These are phyloP conservation scores for Chelidonichthys spinosus DNA, from an alignment of 2,797 vertebrate genomes.

Conservation along the genomic window DNA sequence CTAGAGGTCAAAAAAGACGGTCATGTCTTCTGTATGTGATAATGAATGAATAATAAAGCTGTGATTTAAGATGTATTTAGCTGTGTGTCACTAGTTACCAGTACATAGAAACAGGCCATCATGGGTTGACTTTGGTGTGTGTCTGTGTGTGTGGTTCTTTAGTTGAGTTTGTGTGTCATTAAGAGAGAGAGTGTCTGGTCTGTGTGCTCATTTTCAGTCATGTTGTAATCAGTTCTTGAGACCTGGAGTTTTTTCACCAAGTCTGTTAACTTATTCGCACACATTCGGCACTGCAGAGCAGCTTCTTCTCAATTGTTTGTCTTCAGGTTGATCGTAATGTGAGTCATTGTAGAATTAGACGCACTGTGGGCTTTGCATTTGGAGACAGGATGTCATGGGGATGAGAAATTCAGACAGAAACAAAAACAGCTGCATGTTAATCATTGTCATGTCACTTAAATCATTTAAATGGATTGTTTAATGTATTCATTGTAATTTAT, in stretches of 20 bases:
- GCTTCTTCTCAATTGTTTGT: slow-evolving; percentile 30
- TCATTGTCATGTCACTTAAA: neutral
- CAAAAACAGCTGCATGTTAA: neutral
- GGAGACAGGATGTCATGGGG: slow-evolving; percentile 41
- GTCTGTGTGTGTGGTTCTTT: slow-evolving; percentile 31
- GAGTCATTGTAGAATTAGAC: slow-evolving; percentile 7
- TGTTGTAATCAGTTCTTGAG: slow-evolving; percentile 19
- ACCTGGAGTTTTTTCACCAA: slow-evolving; percentile 24
- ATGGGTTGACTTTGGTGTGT: slow-evolving; percentile 11
- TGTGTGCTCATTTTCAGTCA: slow-evolving; percentile 7
- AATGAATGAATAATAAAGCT: neutral
- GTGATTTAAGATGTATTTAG: slow-evolving; percentile 11
- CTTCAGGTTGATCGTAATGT: slow-evolving; percentile 4
- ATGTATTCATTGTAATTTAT: neutral
- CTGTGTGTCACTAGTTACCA: slow-evolving; percentile 2
- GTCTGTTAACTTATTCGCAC: slow-evolving; percentile 10
- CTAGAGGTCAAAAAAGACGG: neutral
- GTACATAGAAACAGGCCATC: neutral
- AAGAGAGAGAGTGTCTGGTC: slow-evolving; percentile 14
- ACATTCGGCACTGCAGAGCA: slow-evolving; percentile 38
- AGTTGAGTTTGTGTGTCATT: slow-evolving; percentile 20
- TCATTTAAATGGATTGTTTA: neutral
- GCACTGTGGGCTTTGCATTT: slow-evolving; percentile 19
- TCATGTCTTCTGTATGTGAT: neutral
- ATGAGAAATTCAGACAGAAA: slow-evolving; percentile 20